Conservation (phyloP, 2,113 vertebrate species). For the Sminthopsis crassicaudata region DNA sequence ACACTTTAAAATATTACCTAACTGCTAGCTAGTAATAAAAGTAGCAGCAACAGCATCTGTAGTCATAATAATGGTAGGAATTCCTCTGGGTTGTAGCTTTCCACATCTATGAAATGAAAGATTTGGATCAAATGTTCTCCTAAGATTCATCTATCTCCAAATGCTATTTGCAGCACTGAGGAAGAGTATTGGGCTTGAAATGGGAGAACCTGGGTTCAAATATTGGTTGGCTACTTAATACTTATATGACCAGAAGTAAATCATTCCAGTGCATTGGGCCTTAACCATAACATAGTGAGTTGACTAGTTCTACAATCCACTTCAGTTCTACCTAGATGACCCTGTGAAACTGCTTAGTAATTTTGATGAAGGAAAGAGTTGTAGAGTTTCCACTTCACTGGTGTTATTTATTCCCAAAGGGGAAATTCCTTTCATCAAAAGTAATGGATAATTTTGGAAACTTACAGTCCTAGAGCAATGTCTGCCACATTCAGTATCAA, state of each 20-base stretch:
- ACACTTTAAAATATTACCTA: too few relatives aligned
- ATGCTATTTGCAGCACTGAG: background rate
- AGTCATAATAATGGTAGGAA: too few relatives aligned
- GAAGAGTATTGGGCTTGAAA: background rate
- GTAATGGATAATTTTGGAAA: background rate
- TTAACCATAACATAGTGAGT: background rate
- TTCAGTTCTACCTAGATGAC: too few relatives aligned
- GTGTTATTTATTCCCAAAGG: background rate
- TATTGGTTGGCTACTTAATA: background rate
- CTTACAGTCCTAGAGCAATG: background rate
- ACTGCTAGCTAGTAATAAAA: too few relatives aligned
- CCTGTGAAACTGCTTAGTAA: background rate
- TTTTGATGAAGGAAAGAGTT: background rate
- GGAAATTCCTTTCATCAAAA: background rate
- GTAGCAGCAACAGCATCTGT: too few relatives aligned
- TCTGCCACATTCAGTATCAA: background rate
- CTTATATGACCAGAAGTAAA: too few relatives aligned
- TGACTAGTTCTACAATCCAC: background rate
- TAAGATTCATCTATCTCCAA: background rate
- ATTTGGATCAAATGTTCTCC: too few relatives aligned
- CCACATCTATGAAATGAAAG: too few relatives aligned
- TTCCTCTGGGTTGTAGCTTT: too few relatives aligned
- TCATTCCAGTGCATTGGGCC: background rate
- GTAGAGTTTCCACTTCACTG: background rate
- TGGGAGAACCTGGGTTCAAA: background rate